Base-by-base conservation (phyloP, 2,113 vertebrate species). In the Alexandromys fortis region DNA sequence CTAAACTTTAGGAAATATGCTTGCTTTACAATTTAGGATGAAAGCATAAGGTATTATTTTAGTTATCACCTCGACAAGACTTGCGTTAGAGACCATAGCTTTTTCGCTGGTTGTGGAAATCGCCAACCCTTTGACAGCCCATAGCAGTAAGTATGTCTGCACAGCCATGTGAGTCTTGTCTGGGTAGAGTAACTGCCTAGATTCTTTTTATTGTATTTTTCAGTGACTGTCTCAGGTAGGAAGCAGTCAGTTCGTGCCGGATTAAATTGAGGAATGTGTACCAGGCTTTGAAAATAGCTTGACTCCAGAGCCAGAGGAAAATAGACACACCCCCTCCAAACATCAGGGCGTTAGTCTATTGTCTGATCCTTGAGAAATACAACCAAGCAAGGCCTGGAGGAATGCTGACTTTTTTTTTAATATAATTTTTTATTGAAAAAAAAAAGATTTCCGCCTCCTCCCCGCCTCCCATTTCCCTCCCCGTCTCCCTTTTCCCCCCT, bases 351-450 rank as follows among this genome's bases (percentile, higher is more conserved):
- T 90, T 52, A 82, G 49, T 61, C 21, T 72, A 3, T 86, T 67
- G 65, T 22, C 22, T 58, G 42, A 33, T 17, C 28, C 38, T 35
- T 63, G 65, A 92, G 63, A n/a, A 83, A 94, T 75, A 67, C 35
- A 45, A 61, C 45, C 45, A 75, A 94, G 90, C 2, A 1, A 19
- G 67, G 26, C 45, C 42, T 47, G 76, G n/a, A 86, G 26, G 58
- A 92, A 65, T 33, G n/a, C 65, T 52, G 73, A 82, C 52, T 94
- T 95, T 93, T 21, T 89, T n/a, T n/a, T n/a, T n/a, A n/a, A n/a
- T n/a, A n/a, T n/a, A n/a, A n/a, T n/a, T n/a, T n/a, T n/a, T n/a
- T n/a, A n/a, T n/a, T n/a, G n/a, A n/a, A n/a, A n/a, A n/a, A n/a
- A n/a, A n/a, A n/a, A n/a, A n/a, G n/a, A n/a, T n/a, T n/a, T n/a